These are phyloP conservation scores for Heteronetta atricapilla DNA, from an alignment of 2,113 vertebrate genomes.

Conservation along the genomic window DNA sequence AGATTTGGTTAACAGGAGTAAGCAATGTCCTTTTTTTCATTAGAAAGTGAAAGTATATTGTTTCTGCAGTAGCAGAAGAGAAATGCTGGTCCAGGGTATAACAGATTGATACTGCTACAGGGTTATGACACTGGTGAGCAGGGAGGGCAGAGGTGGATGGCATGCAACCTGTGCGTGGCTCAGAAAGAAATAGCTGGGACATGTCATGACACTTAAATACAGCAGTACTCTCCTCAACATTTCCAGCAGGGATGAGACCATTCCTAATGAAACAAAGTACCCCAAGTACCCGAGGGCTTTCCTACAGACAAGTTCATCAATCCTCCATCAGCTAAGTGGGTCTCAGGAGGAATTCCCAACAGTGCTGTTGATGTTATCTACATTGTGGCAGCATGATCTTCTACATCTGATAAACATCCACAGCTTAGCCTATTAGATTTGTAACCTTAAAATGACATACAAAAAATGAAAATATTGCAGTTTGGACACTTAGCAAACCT, in stretches of 20 bases:
- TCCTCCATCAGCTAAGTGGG: neutral
- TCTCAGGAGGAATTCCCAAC: neutral
- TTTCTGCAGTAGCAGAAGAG: neutral
- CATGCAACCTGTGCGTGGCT: rapidly evolving
- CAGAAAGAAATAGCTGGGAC: neutral
- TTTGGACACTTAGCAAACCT: neutral
- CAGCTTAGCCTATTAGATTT: neutral
- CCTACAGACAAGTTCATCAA: neutral
- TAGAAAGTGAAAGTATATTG: neutral
- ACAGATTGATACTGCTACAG: neutral
- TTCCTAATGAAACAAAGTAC: neutral
- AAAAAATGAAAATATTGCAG: neutral
- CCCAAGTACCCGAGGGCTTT: neutral
- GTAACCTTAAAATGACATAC: neutral
- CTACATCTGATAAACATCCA: neutral
- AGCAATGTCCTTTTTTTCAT: neutral
- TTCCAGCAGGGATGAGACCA: neutral
- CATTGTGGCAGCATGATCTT: neutral
- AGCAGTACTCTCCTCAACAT: neutral
- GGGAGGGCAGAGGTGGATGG: neutral
- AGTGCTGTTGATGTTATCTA: neutral
- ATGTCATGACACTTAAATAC: neutral
- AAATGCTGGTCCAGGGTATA: neutral
- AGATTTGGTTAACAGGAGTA: neutral
- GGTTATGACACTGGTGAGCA: neutral